These are phyloP conservation scores for Microtus oregoni DNA, from an alignment of 2,113 vertebrate species.

Conservation along the genomic window DNA sequence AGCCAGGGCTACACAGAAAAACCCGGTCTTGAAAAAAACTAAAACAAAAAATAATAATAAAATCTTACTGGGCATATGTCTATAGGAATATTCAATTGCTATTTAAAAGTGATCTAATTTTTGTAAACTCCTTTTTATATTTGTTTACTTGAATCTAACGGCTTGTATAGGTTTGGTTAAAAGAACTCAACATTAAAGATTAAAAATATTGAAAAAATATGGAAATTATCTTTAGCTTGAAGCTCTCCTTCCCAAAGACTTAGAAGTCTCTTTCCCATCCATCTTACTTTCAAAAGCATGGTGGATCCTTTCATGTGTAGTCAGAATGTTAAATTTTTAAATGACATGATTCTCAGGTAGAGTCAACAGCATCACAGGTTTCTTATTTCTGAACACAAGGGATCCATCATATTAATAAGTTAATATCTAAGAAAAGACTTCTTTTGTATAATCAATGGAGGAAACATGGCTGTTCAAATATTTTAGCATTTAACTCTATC, in stretches of 20 bases:
- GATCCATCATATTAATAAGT: slow-evolving; percentile 75
- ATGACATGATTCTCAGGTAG: neutral
- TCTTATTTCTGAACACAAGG: slow-evolving; percentile 80
- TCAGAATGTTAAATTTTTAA: slow-evolving; percentile 72
- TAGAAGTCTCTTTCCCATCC: slow-evolving; percentile 78
- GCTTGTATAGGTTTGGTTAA: slow-evolving; percentile 79
- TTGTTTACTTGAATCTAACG: slow-evolving; percentile 85
- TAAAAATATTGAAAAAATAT: slow-evolving; percentile 80
- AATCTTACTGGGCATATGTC: slow-evolving; percentile 48
- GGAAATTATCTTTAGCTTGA: slow-evolving; percentile 85
- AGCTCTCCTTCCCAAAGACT: slow-evolving; percentile 85
- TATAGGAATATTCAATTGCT: slow-evolving; percentile 79
- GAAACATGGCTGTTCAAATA: slow-evolving; percentile 71
- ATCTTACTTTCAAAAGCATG: slow-evolving; percentile 72
- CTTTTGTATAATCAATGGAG: slow-evolving; percentile 66
- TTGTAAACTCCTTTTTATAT: slow-evolving; percentile 76
- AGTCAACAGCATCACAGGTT: slow-evolving; percentile 30
- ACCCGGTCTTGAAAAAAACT: too few species aligned
- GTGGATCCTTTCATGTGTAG: slow-evolving; percentile 78
- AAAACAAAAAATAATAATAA: too few species aligned
- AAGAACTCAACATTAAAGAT: slow-evolving; percentile 82
- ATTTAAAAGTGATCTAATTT: slow-evolving; percentile 83
- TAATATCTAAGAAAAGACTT: slow-evolving; percentile 9
- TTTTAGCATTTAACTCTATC: slow-evolving; percentile 37
- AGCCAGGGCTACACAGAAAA: too few species aligned